Conservation (phyloP, 2,888 invertebrate species). For the Tipula helvola region DNA sequence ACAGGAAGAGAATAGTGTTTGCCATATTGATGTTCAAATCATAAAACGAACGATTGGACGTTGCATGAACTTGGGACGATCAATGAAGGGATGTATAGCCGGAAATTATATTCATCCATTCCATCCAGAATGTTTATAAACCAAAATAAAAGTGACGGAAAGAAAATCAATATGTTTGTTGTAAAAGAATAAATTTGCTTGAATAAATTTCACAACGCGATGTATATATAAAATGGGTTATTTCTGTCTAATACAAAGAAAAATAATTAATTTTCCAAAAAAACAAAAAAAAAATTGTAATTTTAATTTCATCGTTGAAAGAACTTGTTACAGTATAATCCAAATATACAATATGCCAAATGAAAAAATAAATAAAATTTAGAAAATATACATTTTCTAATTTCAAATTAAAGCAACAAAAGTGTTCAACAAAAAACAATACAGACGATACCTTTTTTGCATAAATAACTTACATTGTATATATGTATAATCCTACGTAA, state of each 20-base stretch:
- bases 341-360: background rate
- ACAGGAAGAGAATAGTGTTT: constrained; percentile 9
- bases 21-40: constrained; percentile 23
- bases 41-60: constrained; percentile 32
- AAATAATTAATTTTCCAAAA: background rate
- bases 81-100: constrained; percentile 32
- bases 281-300: background rate
- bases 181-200: background rate
- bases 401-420: background rate
- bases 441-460: background rate
- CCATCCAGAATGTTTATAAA: constrained; percentile 35
- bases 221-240: background rate
- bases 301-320: background rate
- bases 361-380: background rate
- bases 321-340: background rate
- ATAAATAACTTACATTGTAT: background rate
- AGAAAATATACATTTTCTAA: background rate
- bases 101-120: constrained; percentile 35
- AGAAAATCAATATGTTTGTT: constrained; percentile 7
- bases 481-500: background rate
- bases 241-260: background rate
- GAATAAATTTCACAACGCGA: background rate
- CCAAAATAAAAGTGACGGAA: background rate
- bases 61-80: constrained; percentile 32
- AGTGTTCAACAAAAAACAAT: background rate